These are phyloP conservation scores for Gymnocypris eckloni DNA, from an alignment of 2,797 vertebrate species.

Conservation along the genomic window DNA sequence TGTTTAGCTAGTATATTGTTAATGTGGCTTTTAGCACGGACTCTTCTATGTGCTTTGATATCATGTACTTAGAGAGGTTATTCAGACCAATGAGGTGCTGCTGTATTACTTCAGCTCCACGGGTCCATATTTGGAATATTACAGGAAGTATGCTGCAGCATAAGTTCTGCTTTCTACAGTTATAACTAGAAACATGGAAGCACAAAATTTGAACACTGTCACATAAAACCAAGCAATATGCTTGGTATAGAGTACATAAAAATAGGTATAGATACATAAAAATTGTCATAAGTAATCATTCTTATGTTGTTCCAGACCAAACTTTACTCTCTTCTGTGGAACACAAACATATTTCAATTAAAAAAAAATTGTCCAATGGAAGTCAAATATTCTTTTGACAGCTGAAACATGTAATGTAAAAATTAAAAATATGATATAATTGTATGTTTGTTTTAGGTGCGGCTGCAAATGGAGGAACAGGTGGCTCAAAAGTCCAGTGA, in stretches of 20 bases:
- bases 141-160: conserved; percentile 56
- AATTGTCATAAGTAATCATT: neutral
- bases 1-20: neutral
- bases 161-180: conserved; percentile 58
- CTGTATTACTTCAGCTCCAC: conserved; percentile 29
- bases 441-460: conserved; percentile 77
- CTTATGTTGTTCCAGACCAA: neutral
- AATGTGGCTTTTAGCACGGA: neutral
- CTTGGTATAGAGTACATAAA: too few relatives aligned
- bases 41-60: neutral
- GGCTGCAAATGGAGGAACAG: conserved; percentile 94
- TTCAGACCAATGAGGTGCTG: neutral
- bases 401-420: too few relatives aligned
- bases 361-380: too few relatives aligned
- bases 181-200: conserved; percentile 50
- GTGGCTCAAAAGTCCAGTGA: conserved; percentile 95
- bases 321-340: neutral
- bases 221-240: neutral
- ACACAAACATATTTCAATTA: neutral
- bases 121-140: conserved; percentile 29
- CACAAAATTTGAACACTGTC: neutral
- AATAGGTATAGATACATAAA: neutral
- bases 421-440: neutral
- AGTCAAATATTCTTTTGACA: neutral
- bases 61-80: neutral